phyloP scores from a whole-genome alignment of 2,797 vertebrate species.

The Podarcis lilfordi region DNA sequence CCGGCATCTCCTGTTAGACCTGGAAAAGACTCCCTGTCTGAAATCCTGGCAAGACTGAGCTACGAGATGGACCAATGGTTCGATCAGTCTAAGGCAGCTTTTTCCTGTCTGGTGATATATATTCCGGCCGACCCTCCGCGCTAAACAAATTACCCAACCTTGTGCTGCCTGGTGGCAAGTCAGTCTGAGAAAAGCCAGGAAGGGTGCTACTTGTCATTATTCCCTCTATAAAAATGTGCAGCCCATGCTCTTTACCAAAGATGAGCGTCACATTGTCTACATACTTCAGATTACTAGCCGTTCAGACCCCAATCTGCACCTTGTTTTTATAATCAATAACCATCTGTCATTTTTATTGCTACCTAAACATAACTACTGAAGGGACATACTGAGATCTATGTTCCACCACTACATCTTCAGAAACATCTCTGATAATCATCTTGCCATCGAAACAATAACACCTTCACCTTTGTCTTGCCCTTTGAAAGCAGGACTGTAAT shows the following conservation, averaged over 20 bases:
- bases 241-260: conserved; percentile 20
- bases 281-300: conserved; percentile 45
- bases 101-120: neutral
- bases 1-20: too few relatives aligned
- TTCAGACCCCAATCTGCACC: conserved; percentile 61
- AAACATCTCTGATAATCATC: conserved; percentile 44
- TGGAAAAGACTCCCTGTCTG: too few relatives aligned
- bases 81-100: too few relatives aligned
- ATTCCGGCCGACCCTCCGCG: neutral
- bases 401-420: conserved; percentile 1
- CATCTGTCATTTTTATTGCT: conserved; percentile 62
- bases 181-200: conserved; percentile 10
- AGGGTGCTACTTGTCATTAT: conserved; percentile 51
- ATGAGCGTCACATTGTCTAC: conserved; percentile 35
- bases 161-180: neutral
- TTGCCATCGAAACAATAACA: conserved; percentile 30
- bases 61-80: too few relatives aligned
- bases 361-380: conserved; percentile 49
- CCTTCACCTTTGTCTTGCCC: neutral
- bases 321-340: conserved; percentile 58
- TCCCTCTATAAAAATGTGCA: conserved; percentile 47
- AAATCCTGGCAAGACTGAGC: too few relatives aligned
- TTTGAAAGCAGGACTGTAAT: conserved; percentile 25
- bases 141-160: neutral
- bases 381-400: conserved; percentile 36